Evolutionary conservation across 2,113 vertebrate species (phyloP), one percentile per base, ranked within the genome.

Genomic region (Vidua macroura): DNA sequence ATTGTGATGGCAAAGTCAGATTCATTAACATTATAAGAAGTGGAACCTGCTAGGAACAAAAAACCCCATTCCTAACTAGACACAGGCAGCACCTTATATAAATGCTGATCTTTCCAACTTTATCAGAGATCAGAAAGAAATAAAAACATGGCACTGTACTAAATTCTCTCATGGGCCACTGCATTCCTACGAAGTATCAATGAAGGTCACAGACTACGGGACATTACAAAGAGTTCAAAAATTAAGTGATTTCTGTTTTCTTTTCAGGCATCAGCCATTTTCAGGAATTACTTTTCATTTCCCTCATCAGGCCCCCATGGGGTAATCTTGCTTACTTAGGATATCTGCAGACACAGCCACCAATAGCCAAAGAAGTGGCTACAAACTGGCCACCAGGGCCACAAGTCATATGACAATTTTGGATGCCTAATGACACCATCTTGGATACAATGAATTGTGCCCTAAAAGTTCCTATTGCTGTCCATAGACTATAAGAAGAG

Each of bases 1-100:
- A 94, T 64, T 2, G 21, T 3, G 5, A 75, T 46, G 28, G 63
- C 58, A 66, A 95, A 94, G 79, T 73, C 70, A 74, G 83, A 91
- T 88, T 78, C 68, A 83, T 70, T 51, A 62, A 86, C 52, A 37
- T 67, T 83, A 68, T 92, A 83, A 83, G 56, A 68, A 72, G 35
- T 33, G 94, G 86, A 83, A 83, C 39, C 60, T 86, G 79, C 68
- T 88, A 90, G 56, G 88, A 93, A 93, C 94, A 64, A 96, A 90
- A 94, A 78, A 1, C 2, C 3, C 44, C 51, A 22, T 64, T 94
- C 60, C 64, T 80, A 80, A 56, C 39, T n/a, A 51, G 68, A 53
- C 90, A 83, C 21, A 86, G 76, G 68, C 23, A 59, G 55, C 52
- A 85, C n/a, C 21, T 88, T 35, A n/a, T 22, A 70, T 14, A 63